Evolutionary conservation across 1,140 invertebrate species (phyloP), one percentile per base, ranked within the genome.

Genomic region (Triops cancriformis): DNA sequence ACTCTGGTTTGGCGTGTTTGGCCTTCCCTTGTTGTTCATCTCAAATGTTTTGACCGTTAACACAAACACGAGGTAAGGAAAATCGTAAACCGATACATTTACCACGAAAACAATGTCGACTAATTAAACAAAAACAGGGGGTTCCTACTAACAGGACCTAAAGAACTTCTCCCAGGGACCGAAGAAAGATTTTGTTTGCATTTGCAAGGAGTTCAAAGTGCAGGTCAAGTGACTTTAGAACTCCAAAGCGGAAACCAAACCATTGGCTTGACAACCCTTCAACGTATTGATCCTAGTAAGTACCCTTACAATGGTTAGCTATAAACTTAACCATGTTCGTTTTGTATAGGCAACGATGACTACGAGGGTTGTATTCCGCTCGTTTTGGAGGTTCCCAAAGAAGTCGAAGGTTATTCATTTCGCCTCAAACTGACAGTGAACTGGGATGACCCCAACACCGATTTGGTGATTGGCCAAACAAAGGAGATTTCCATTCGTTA

Each of bases 401-500:
- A 75, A 73, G 86, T 26, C 73, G 79, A 1, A 82, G 86, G 75
- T 84, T 85, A 1, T 81, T 80, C 12, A 84, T 83, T 1, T 82
- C 4, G 18, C 18, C 82, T 42, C 82, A 85, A 76, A 80, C 80
- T 4, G 80, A 78, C 0, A 88, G 85, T 1, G 84, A 86, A 45
- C 80, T 90, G 3, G 83, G 84, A 78, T 83, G 84, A 85, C 26
- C 84, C 87, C 81, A 79, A 88, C 82, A 83, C 85, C 73, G 82
- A 87, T 82, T 87, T 88, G 81, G 75, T 82, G 74, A 82, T 90
- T 80, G 84, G 85, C 75, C 74, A 86, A 79, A 85, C 86, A 80
- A 83, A 87, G 81, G 78, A 85, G 79, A 74, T 78, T 4, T 23
- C 84, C 80, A 77, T 82, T 76, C 82, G 86, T 82, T 79, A 87